Base-by-base conservation (phyloP, 2,888 invertebrate species). In the Escarpia spicata region DNA sequence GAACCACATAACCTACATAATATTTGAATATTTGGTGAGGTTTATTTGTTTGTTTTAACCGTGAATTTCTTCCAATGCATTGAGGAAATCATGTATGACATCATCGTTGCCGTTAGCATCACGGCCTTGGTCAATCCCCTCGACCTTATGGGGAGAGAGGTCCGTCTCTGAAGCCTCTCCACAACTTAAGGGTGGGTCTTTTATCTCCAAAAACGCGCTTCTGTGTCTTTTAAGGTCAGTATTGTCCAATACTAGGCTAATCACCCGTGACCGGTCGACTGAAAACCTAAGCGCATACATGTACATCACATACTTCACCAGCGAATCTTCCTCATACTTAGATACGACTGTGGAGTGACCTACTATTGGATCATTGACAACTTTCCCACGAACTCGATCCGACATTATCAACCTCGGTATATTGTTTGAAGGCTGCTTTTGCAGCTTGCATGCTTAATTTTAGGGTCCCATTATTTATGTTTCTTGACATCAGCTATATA, bases 251-350 rank as follows among this genome's bases (percentile, higher is more conserved):
- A 37, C 37, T 19, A 91, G 37, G 43, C 91, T 44, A 12, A 91
- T 91, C 44, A 26, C 2, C 19, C 31, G 91, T 31, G 91, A 43
- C 19, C 91, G 91, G 91, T 91, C 44, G 15, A 91, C 91, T 91
- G 37, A 19, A 31, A 37, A 91, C 19, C 91, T 91, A 43, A 31
- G 44, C 19, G 12, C 19, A 31, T n/a, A 44, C 91, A 91, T 91
- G 44, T 91, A 43, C n/a, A 6, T 90, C 37, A 90, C 37, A 19
- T 90, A 90, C 9, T 90, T 90, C 37, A 31, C 90, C n/a, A 90
- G 90, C n/a, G 90, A n/a, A 90, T 90, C 90, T 37, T 90, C 90
- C n/a, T 90, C 90, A 31, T 90, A 9, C n/a, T n/a, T 90, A 15
- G 90, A 90, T n/a, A 90, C 8, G n/a, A 12, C 91, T 19, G 91